Base-by-base conservation (phyloP, 2,888 invertebrate species). In the Agrochola macilenta region DNA sequence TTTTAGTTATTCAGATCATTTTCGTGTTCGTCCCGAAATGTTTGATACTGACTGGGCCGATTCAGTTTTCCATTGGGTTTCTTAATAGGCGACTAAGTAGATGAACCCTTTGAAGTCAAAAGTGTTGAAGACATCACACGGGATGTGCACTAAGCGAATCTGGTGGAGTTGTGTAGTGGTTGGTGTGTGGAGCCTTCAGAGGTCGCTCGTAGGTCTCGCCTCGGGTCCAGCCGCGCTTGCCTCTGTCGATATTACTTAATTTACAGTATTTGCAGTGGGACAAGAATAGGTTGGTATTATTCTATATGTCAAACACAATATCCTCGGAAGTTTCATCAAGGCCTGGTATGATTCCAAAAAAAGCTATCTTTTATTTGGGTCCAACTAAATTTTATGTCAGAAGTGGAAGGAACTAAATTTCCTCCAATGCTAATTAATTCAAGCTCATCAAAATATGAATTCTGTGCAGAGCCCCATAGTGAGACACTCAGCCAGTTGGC, bases 161-260 rank as follows among this genome's bases (percentile, higher is more conserved):
- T 0, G 95, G 96, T 2, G 94, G 92, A 8, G 94, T 91, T 0
- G 95, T 93, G 91, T 95, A 96, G 88, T 93, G 94, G 89, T 96
- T 96, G 83, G 90, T 92, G 49, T 89, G 90, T 0, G 91, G 83
- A 5, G 90, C 87, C 66, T 91, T 90, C 68, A 93, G 84, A 1
- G 95, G 94, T 0, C 94, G 91, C 84, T 95, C 94, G 93, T 94
- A 95, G 68, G 77, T 90, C 64, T 93, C 93, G 0, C 90, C 91
- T 52, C 92, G 90, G 26, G 85, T 79, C 93, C 93, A 93, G 35
- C 85, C 84, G 11, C 91, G 90, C 81, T 93, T 95, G 35, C 91
- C 90, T 82, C 95, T 95, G 91, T n/a, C 12, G 20, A 60, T n/a
- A 35, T 61, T 61, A 61, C 9, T 20, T 61, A 4, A 61, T 61